These are phyloP conservation scores for Agapostemon virescens DNA, from an alignment of 2,888 invertebrate species.

Conservation along the genomic window DNA sequence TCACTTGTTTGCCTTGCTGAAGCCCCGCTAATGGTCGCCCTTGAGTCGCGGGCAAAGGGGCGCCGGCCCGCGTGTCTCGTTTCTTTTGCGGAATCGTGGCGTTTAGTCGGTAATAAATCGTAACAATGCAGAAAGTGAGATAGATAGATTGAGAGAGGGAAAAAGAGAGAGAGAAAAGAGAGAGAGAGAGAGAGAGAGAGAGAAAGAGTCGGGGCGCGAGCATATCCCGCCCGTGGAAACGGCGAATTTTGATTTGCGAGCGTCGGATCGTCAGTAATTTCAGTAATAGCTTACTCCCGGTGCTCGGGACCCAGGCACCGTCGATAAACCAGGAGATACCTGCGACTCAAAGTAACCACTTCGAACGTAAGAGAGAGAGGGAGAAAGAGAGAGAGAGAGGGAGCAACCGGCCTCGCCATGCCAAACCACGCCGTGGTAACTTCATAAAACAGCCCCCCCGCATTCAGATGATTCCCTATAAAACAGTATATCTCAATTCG, in stretches of 20 bases:
- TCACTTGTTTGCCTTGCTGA: conserved; percentile 50
- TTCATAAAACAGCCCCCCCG: conserved; percentile 75
- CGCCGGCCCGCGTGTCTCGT: conserved; percentile 32
- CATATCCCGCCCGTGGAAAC: conserved; percentile 62
- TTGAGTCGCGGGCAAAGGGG: conserved; percentile 37
- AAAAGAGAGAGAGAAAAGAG: conserved; percentile 11
- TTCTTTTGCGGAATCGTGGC: conserved; percentile 54
- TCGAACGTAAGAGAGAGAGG: conserved; percentile 49
- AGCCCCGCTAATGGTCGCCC: conserved; percentile 38
- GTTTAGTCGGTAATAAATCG: conserved; percentile 67
- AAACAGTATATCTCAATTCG: conserved; percentile 77
- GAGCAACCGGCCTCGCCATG: conserved; percentile 62
- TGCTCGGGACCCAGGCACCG: conserved; percentile 54
- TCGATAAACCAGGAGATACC: conserved; percentile 66
- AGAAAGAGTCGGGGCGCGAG: conserved; percentile 35
- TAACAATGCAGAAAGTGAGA: conserved; percentile 51
- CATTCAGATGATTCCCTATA: conserved; percentile 77
- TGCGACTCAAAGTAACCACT: conserved; percentile 72
- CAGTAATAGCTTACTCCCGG: conserved; percentile 78
- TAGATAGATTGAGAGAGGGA: not conserved
- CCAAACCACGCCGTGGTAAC: conserved; percentile 71
- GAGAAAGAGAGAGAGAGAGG: conserved; percentile 3
- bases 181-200: not conserved
- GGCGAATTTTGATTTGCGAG: conserved; percentile 79
- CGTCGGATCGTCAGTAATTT: conserved; percentile 79